Evolutionary conservation across 1,140 invertebrate genomes (phyloP).

Genomic region (Rhynchophorus ferrugineus): DNA sequence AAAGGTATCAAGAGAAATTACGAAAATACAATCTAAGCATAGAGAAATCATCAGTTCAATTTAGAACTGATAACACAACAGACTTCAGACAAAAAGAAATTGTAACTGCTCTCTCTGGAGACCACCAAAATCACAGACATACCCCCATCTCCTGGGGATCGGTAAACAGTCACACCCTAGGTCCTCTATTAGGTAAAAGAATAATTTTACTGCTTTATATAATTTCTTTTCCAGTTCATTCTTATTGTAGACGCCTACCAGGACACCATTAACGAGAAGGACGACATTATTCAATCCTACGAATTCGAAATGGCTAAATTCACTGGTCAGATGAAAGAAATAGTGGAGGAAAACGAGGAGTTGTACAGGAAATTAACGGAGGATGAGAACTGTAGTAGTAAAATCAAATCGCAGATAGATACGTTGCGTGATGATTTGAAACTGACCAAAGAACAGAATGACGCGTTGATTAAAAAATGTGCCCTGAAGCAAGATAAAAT

Average conservation of each 20-base stretch:
- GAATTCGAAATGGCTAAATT: slow-evolving; percentile 54
- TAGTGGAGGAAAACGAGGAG: slow-evolving; percentile 55
- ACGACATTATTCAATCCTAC: slow-evolving; percentile 54
- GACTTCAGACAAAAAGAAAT: slow-evolving; percentile 30
- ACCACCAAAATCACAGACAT: slow-evolving; percentile 32
- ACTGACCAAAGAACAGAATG: slow-evolving; percentile 51
- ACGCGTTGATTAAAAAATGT: slow-evolving; percentile 47
- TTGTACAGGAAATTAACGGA: slow-evolving; percentile 44
- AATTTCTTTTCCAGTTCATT: too few species aligned
- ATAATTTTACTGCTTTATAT: too few species aligned
- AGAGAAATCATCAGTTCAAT: slow-evolving; percentile 14
- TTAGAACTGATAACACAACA: slow-evolving; percentile 6
- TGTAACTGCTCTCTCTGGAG: slow-evolving; percentile 27
- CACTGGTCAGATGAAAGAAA: slow-evolving; percentile 50
- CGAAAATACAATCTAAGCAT: slow-evolving; percentile 34
- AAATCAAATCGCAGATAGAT: slow-evolving; percentile 43
- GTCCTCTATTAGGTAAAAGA: slow-evolving; percentile 16
- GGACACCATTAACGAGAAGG: slow-evolving; percentile 57
- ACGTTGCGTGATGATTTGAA: slow-evolving; percentile 46
- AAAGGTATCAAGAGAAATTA: slow-evolving; percentile 58
- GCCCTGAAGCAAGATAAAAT: slow-evolving; percentile 51
- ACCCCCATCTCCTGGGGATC: slow-evolving; percentile 44
- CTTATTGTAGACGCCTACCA: slow-evolving; percentile 53
- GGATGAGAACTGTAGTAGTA: slow-evolving; percentile 47
- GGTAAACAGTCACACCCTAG: slow-evolving; percentile 46